phyloP scores from a whole-genome alignment of 2,888 invertebrate species.

The Stenchaetothrips biformis region DNA sequence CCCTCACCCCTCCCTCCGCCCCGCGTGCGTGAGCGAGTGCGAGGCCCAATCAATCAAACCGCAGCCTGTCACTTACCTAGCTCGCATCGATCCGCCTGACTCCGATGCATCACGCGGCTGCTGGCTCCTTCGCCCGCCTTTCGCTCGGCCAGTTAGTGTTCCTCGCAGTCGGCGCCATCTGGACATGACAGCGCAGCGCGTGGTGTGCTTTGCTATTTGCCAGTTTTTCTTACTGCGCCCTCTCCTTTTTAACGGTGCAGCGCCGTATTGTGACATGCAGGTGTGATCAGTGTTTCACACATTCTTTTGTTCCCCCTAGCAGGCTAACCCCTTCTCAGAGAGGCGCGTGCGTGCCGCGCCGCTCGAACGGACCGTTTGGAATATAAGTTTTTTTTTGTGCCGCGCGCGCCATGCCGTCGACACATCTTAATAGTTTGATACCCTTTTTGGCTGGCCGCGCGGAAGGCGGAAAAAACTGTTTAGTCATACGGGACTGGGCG shows the following conservation, averaged over 20 bases:
- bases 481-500: no score
- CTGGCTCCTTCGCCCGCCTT: no score
- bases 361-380: neutral
- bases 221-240: neutral
- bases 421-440: conserved; percentile 16
- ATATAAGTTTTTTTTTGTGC: neutral
- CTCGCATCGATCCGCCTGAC: neutral
- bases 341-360: neutral
- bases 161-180: no score
- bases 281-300: conserved; percentile 2
- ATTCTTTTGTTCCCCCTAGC: neutral
- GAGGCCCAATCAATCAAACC: conserved; percentile 15
- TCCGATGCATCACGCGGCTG: neutral
- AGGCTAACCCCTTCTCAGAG: neutral
- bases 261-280: conserved; percentile 1
- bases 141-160: no score
- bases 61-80: conserved; percentile 13
- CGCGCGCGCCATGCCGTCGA: neutral
- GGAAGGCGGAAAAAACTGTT: no score
- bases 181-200: no score
- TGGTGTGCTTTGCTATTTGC: neutral
- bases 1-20: neutral
- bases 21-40: neutral
- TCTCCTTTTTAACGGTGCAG: neutral
- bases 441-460: neutral